Conservation (phyloP, 2,888 invertebrate species). For the Thera britannica region DNA sequence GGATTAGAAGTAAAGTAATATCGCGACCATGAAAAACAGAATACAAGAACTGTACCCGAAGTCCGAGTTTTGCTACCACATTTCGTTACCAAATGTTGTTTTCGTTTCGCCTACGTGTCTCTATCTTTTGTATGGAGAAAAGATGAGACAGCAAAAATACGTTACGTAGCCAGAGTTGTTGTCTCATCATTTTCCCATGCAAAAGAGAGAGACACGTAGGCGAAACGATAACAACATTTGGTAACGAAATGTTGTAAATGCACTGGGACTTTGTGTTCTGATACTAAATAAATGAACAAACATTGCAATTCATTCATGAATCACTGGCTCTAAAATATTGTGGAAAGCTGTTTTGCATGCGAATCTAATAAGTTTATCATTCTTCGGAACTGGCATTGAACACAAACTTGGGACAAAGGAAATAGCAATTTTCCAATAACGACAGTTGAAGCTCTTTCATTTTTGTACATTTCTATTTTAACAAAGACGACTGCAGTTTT, state of each 20-base stretch:
- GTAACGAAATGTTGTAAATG: too few species aligned
- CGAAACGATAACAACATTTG: too few species aligned
- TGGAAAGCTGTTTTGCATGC: constrained; percentile 36
- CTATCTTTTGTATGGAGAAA: too few species aligned
- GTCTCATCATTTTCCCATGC: too few species aligned
- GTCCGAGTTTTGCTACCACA: too few species aligned
- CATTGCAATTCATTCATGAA: constrained; percentile 40
- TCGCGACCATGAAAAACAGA: constrained; percentile 3
- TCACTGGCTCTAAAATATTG: constrained; percentile 40
- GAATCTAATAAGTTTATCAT: constrained; percentile 35
- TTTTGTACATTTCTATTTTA: constrained; percentile 4
- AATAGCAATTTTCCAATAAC: constrained; percentile 19
- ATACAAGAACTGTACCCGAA: too few species aligned
- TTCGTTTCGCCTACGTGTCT: too few species aligned
- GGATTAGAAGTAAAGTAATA: constrained; percentile 8
- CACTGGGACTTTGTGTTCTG: too few species aligned
- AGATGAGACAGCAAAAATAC: too few species aligned
- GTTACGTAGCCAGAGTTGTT: too few species aligned
- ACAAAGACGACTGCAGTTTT: constrained; percentile 6
- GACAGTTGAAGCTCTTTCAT: constrained; percentile 8
- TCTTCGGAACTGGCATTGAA: constrained; percentile 23
- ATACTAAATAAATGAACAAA: constrained; percentile 40
- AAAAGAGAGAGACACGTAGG: too few species aligned
- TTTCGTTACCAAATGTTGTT: too few species aligned
- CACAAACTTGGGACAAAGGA: constrained; percentile 28